These are phyloP conservation scores for Chrysaora quinquecirrha DNA, from an alignment of 30 jellyfish, hydroid and myxozoan species.

Conservation along the genomic window DNA sequence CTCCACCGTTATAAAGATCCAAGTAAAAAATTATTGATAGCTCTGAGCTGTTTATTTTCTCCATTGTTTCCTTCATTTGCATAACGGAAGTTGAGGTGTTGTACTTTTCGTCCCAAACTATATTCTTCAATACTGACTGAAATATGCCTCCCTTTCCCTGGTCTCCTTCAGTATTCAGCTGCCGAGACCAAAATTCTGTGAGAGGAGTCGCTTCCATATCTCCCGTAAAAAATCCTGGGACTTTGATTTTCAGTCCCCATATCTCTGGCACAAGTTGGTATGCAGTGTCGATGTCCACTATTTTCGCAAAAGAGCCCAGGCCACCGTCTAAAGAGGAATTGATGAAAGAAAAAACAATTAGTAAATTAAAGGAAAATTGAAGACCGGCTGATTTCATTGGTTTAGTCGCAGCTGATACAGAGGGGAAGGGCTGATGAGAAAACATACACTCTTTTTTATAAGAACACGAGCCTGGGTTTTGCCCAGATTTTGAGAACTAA, in stretches of 20 bases:
- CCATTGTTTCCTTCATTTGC: slow-evolving; percentile 42
- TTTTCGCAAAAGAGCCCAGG: slow-evolving; percentile 45
- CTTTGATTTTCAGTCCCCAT: slow-evolving; percentile 26
- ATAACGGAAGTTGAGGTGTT: slow-evolving; percentile 8
- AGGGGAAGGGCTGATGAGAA: too few species aligned
- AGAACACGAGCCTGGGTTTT: too few species aligned
- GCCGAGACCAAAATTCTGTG: slow-evolving; percentile 29
- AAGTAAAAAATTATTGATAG: slow-evolving; percentile 30
- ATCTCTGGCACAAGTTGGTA: slow-evolving; percentile 42
- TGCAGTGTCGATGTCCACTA: slow-evolving; percentile 48
- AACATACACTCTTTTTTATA: too few species aligned
- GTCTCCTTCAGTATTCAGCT: neutral
- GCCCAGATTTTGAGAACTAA: too few species aligned
- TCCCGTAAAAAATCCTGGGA: slow-evolving; percentile 59
- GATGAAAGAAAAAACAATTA: too few species aligned
- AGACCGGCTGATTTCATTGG: too few species aligned
- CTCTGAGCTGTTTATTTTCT: slow-evolving; percentile 8
- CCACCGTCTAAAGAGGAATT: too few species aligned
- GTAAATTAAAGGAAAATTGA: too few species aligned
- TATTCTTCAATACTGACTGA: slow-evolving; percentile 27
- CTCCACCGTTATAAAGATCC: neutral
- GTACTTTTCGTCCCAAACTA: slow-evolving; percentile 14
- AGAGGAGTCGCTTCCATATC: slow-evolving; percentile 45
- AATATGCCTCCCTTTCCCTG: slow-evolving; percentile 19
- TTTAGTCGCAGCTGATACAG: too few species aligned